These are phyloP conservation scores for Pseudomyrmex dendroicus DNA, from an alignment of 1,140 invertebrate genomes.

Conservation along the genomic window DNA sequence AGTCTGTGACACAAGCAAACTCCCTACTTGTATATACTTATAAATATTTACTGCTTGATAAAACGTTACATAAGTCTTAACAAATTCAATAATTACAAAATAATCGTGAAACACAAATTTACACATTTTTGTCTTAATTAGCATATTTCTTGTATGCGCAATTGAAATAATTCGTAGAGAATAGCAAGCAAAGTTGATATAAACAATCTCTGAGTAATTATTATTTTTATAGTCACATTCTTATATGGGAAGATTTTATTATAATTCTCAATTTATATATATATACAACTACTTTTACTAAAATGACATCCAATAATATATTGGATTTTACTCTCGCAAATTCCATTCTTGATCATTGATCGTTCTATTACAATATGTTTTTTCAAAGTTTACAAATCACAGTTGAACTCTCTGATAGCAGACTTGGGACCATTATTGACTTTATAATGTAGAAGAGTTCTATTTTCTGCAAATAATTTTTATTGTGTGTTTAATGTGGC, in stretches of 20 bases:
- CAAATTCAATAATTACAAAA: constrained; percentile 30
- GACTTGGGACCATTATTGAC: no score
- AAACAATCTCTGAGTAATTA: background rate
- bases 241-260: background rate
- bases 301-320: constrained; percentile 20
- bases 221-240: constrained; percentile 5
- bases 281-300: constrained; percentile 2
- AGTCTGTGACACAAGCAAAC: constrained; percentile 3
- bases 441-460: no score
- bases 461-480: no score
- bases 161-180: background rate
- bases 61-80: constrained; percentile 9
- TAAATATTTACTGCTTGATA: background rate
- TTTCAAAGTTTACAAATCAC: constrained; percentile 15
- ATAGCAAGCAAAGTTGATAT: constrained; percentile 17
- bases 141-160: constrained; percentile 10
- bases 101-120: background rate
- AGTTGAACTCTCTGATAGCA: background rate
- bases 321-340: constrained; percentile 12
- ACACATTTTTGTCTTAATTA: background rate
- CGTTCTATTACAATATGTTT: background rate
- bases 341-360: background rate
- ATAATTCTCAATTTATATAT: background rate
- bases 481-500: no score
- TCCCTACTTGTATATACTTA: background rate